Evolutionary conservation across 2,113 vertebrate genomes (phyloP), one percentile per base, ranked within the genome.

Genomic region (Nothoprocta pentlandii): DNA sequence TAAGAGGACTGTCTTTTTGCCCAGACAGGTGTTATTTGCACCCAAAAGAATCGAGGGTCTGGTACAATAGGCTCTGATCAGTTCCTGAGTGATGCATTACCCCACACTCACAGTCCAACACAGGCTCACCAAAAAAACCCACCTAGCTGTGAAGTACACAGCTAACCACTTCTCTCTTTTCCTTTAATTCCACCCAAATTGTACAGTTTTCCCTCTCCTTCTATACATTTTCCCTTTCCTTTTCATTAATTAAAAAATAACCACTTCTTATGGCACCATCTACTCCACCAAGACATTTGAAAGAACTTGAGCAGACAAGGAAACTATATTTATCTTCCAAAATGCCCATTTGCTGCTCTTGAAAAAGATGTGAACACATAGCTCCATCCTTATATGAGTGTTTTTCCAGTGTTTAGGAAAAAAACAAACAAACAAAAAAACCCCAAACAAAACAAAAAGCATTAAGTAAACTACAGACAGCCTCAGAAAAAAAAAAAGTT

Each of bases 51-150:
- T 16, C 25, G 44, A 16, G n/a, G 59, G 36, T 36, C 71, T 61
- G 30, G 19, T 8, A 13, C 44, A 19, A 39, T 5, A 75, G 34
- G 10, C 2, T 2, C 30, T 3, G 62, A 3, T 13, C 80, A 42
- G 19, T 26, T 67, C 49, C 66, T 6, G 25, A 30, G 15, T 0
- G 3, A 4, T 2, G 1, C 11, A 17, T 16, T 58, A 69, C 30
- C 2, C 59, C 77, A 12, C 80, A 28, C 16, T 32, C 25, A 1
- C 64, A 58, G 61, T 0, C 47, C 67, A 5, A 8, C 4, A 41
- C 25, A 44, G 0, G 1, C n/a, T 69, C 61, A 19, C 54, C 13
- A 73, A 69, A 12, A 12, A 47, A 20, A 30, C 34, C 59, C 56
- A 21, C 25, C 42, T 68, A 1, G 1, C 15, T 9, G 4, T 2